These are phyloP conservation scores for Torymus aiolomorphi DNA, from an alignment of 2,888 invertebrate species.

Conservation along the genomic window DNA sequence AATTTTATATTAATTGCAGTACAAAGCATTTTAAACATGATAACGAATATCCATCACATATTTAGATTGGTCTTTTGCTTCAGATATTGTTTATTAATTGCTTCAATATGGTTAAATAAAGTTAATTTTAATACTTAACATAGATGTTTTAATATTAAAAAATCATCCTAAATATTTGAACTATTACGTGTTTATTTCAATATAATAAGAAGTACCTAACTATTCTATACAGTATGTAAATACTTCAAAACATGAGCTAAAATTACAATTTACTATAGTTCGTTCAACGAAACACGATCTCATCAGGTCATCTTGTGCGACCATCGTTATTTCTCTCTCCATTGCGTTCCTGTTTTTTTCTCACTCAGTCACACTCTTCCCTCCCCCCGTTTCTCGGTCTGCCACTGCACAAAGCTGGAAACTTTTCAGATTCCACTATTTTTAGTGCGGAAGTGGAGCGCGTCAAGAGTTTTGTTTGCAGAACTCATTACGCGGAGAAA, in stretches of 20 bases:
- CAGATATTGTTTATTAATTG: too few relatives aligned
- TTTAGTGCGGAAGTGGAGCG: conserved; percentile 51
- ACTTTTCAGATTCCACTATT: conserved; percentile 49
- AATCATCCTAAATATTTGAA: too few relatives aligned
- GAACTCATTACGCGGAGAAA: conserved; percentile 47
- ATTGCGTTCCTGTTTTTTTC: neutral
- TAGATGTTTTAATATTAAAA: too few relatives aligned
- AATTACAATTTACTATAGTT: neutral
- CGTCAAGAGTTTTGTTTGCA: conserved; percentile 54
- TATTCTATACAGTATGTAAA: neutral
- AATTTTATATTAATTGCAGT: too few relatives aligned
- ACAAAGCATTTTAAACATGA: too few relatives aligned
- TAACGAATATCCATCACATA: too few relatives aligned
- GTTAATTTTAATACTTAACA: too few relatives aligned
- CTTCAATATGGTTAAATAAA: too few relatives aligned
- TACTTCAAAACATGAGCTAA: neutral
- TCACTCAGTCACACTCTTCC: neutral
- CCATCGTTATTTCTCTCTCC: conserved; percentile 30
- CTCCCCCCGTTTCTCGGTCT: too few relatives aligned
- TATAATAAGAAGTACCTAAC: too few relatives aligned
- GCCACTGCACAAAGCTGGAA: conserved; percentile 5
- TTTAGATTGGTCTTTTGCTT: too few relatives aligned
- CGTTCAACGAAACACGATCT: conserved; percentile 3
- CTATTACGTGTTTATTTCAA: too few relatives aligned
- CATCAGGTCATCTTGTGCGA: conserved; percentile 27